Base-by-base conservation (phyloP, 2,113 vertebrate species). In the Eulacestoma nigropectus region DNA sequence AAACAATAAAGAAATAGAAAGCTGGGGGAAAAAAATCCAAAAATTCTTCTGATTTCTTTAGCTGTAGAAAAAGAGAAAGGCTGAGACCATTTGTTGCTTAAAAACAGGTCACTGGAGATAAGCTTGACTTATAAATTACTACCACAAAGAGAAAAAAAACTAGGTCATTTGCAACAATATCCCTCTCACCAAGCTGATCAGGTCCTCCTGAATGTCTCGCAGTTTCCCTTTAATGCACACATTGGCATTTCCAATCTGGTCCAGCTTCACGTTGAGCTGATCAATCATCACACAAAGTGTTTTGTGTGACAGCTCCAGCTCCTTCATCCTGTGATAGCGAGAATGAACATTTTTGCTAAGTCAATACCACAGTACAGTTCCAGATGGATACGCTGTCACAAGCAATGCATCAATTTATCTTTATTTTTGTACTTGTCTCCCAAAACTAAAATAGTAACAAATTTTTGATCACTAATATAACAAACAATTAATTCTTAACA, bases 201-300 rank as follows among this genome's bases (percentile, higher is more conserved):
- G 95, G 83, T 98, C 98, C 23, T 87, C 93, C 82, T 46, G 97
- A 96, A 99, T 80, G 35, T 46, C 67, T 57, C 53, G 88, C 67
- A 98, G 97, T 89, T 97, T 98, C 93, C 98, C 97, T 97, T 98
- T 98, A 50, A 97, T n/a, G 3, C 17, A 69, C 16, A 91, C 39
- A 4, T 86, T 89, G 68, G 89, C 47, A 5, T 82, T 92, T 81
- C 97, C 89, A 18, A 92, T 79, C 56, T 37, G 96, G 21, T 62
- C 57, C 59, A 96, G 14, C 9, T 84, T 89, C 49, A 90, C 47
- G 4, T 79, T 74, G 73, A 98, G 90, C 62, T 94, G 93, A 35
- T 95, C 95, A 50, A 93, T 84, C 64, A 46, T 95, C 53, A 41
- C 69, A 52, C 97, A 93, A 41, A 98, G 96, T 13, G 52, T 97